Conservation (phyloP, 2,888 invertebrate species). For the Drosophila flavopinicola region DNA sequence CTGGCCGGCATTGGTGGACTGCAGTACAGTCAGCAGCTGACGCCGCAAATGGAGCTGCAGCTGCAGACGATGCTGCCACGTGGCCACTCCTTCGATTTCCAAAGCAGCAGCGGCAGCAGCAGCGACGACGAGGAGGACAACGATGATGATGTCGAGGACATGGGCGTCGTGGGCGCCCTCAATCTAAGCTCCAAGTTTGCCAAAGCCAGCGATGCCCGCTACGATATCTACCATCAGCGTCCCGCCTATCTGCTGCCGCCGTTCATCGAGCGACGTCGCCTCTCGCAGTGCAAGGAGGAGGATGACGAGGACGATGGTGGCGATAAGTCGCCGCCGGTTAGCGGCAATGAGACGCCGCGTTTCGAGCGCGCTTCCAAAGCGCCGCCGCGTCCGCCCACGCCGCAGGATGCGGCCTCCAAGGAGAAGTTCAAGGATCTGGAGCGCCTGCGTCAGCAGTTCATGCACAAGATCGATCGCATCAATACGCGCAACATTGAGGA, state of each 20-base stretch:
- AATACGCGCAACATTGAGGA: conserved; percentile 82
- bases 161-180: conserved; percentile 34
- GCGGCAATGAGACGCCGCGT: conserved; percentile 41
- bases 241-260: conserved; percentile 84
- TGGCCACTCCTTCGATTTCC: conserved; percentile 75
- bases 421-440: conserved; percentile 83
- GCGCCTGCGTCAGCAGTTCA: conserved; percentile 82
- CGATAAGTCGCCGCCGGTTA: conserved; percentile 75
- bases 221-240: conserved; percentile 75
- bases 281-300: conserved; percentile 93
- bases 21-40: conserved; percentile 60
- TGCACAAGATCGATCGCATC: conserved; percentile 83
- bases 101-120: conserved; percentile 74
- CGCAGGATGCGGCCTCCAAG: conserved; percentile 72
- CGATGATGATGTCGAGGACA: conserved; percentile 47
- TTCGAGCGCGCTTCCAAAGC: conserved; percentile 60
- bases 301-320: conserved; percentile 88
- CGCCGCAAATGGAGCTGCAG: conserved; percentile 47
- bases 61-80: conserved; percentile 68
- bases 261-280: conserved; percentile 87
- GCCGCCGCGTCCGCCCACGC: conserved; percentile 80
- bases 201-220: conserved; percentile 58
- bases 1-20: conserved; percentile 50
- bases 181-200: conserved; percentile 55
- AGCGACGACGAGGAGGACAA: conserved; percentile 46